Evolutionary conservation across 2,797 vertebrate genomes (phyloP), one percentile per base, ranked within the genome.

Genomic region (Hozukius guyotensis): DNA sequence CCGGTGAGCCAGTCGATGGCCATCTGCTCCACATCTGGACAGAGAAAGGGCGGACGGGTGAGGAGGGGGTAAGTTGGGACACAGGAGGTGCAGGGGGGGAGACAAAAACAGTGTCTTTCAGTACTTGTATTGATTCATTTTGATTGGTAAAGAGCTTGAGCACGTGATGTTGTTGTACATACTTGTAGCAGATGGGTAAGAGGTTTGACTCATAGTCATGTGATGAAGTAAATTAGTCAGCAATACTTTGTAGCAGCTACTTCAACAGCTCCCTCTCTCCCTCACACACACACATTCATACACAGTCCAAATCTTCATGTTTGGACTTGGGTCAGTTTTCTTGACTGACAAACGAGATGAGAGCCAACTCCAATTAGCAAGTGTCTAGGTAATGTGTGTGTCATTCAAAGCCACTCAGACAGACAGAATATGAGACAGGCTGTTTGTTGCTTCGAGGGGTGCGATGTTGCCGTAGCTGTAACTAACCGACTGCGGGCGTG

Each of bases 1-100:
- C 98, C 98, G 0, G 98, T 99, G 72, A 99, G 96, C 98, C 98
- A 99, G 92, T 99, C 98, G 0, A 99, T 97, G 57, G 98, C 98
- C 97, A 99, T 99, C 96, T 99, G 98, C 85, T 99, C 97, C 88
- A 99, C 98, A 49, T 98, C 98, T 99, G 92, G 66, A 90, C 18
- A 12, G 61, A 86, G 69, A 81, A 34, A 73, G 14, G 13, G 46
- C 1, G 13, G 9, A 36, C 49, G 32, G 61, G 22, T 29, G 72
- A 55, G 75, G 36, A 64, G 32, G n/a, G 72, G 53, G 57, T 67
- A 7, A 60, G 32, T 63, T 22, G n/a, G 42, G 79, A 81, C 63
- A 76, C 56, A 36, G 22, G 62, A 59, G 8, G 52, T 8, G 24
- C n/a, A 24, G 29, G 25, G 38, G 27, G 25, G 24, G n/a, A 77